Percentiles rank a stretch among this genome's conserved stretches.
phyloP scores from a whole-genome alignment of 2,113 vertebrate genomes.

The Callorhinus ursinus region DNA sequence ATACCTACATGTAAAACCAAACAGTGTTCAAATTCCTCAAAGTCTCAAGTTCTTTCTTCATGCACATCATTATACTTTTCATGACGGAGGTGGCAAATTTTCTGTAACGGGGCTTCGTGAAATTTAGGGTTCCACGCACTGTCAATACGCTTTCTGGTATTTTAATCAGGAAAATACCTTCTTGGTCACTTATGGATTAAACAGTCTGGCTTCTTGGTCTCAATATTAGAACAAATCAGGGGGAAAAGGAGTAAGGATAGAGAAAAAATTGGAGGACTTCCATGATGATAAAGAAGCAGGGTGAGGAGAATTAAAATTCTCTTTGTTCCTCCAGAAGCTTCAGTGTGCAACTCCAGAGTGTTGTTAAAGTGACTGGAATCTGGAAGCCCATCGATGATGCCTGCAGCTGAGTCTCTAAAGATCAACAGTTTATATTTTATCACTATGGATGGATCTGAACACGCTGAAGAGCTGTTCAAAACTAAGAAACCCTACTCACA shows the following conservation, averaged over 20 bases:
- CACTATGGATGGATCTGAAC: not conserved
- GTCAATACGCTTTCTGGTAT: not conserved
- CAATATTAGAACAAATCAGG: not conserved
- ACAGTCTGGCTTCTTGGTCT: not conserved
- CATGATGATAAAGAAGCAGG: not conserved
- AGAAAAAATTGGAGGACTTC: not conserved
- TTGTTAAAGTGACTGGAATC: not conserved
- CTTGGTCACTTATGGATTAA: not conserved
- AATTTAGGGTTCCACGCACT: not conserved
- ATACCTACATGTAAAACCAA: not conserved
- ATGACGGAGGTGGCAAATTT: not conserved
- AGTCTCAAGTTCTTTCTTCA: slow-evolving; percentile 4
- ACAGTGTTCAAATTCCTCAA: not conserved
- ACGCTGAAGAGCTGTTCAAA: not conserved
- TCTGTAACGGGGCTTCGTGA: not conserved
- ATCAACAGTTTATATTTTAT: not conserved
- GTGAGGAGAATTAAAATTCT: not conserved
- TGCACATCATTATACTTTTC: not conserved
- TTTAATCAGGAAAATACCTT: not conserved
- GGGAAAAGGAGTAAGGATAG: not conserved
- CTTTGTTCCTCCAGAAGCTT: not conserved
- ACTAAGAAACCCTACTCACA: not conserved
- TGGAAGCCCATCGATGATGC: not conserved
- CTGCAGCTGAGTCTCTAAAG: not conserved
- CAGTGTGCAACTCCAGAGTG: not conserved